Percentiles rank a stretch among this genome's conserved stretches.
Evolutionary conservation across 1,140 invertebrate species (phyloP).

Genomic region (Callitettix versicolor): DNA sequence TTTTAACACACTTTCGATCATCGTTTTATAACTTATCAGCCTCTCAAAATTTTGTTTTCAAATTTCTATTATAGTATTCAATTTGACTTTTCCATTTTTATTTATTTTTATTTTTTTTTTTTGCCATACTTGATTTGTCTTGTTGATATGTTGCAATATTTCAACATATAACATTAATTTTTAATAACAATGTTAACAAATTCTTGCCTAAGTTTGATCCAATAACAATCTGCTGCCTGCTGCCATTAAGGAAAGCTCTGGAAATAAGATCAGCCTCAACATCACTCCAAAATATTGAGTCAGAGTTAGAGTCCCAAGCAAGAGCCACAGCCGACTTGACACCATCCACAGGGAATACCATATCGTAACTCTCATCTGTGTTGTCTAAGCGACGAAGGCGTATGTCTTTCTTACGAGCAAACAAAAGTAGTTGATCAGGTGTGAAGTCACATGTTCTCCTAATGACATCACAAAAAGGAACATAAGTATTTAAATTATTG

Average conservation of each 20-base stretch:
- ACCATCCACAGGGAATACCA: conserved; percentile 63
- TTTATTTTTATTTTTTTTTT: no score
- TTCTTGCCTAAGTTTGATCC: conserved; percentile 54
- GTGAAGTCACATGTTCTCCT: conserved; percentile 56
- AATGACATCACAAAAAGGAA: conserved; percentile 21
- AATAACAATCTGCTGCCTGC: conserved; percentile 54
- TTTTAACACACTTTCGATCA: no score
- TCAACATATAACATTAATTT: no score
- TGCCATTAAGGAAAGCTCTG: conserved; percentile 63
- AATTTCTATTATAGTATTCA: no score
- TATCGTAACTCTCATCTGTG: conserved; percentile 42
- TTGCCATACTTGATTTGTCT: no score
- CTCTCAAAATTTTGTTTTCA: no score
- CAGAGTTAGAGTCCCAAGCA: conserved; percentile 68
- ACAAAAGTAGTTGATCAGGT: conserved; percentile 66
- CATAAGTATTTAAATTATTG: conserved; percentile 25
- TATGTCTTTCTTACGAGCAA: conserved; percentile 72
- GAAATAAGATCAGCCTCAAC: conserved; percentile 73
- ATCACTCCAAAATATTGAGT: conserved; percentile 82
- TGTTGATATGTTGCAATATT: no score
- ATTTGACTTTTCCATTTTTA: no score
- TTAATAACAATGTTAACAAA: no score
- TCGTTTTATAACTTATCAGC: no score
- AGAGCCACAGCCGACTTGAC: conserved; percentile 73
- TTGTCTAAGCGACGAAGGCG: conserved; percentile 54